Evolutionary conservation across 2,888 invertebrate genomes (phyloP).

Genomic region (Callyntrura sp.): DNA sequence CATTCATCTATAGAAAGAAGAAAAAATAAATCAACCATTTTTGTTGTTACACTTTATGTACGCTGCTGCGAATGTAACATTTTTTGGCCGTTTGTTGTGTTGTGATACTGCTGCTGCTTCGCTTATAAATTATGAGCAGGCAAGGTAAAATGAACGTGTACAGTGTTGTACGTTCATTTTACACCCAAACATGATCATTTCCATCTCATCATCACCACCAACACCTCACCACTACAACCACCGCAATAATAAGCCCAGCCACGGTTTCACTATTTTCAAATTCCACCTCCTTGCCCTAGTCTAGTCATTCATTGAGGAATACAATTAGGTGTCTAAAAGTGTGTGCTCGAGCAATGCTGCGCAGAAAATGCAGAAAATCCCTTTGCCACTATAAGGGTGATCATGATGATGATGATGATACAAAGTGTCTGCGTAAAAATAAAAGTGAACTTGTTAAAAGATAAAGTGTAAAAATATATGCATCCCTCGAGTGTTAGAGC

Average conservation of each 20-base stretch:
- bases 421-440: background rate
- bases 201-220: background rate
- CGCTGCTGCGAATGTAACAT: too few relatives aligned
- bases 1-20: too few relatives aligned
- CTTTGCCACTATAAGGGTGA: background rate
- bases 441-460: conserved; percentile 36
- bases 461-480: background rate
- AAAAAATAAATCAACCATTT: background rate
- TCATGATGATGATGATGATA: background rate
- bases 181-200: background rate
- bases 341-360: background rate
- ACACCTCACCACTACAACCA: background rate
- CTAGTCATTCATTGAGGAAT: background rate
- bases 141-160: background rate
- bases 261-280: conserved; percentile 30
- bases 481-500: too few relatives aligned
- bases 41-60: background rate
- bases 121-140: background rate
- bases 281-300: background rate
- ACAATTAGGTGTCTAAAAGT: background rate
- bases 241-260: conserved; percentile 20
- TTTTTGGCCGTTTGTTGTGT: too few relatives aligned
- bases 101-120: background rate
- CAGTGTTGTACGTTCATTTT: background rate
- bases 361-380: background rate